Evolutionary conservation across 2,888 invertebrate genomes (phyloP).

Genomic region (Ennomos quercinarius): DNA sequence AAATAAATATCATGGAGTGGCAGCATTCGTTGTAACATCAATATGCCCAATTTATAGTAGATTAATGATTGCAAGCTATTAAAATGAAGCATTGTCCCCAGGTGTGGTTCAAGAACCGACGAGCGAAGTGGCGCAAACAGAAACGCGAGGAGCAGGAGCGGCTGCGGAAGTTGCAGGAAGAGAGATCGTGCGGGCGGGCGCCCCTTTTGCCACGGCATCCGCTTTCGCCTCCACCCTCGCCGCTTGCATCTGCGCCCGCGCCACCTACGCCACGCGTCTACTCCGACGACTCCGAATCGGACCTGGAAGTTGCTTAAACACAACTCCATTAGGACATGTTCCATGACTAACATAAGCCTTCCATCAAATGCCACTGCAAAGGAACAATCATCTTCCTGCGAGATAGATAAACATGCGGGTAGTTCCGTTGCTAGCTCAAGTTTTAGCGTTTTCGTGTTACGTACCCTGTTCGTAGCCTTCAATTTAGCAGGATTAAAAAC

Average conservation of each 20-base stretch:
- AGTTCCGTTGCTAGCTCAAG: no score
- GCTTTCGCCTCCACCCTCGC: constrained; percentile 53
- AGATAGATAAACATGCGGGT: no score
- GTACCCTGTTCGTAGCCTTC: no score
- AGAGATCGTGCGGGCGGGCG: constrained; percentile 84
- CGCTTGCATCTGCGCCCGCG: constrained; percentile 58
- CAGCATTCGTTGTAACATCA: no score
- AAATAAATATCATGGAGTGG: no score
- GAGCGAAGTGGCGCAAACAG: constrained; percentile 98
- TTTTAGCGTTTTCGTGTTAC: no score
- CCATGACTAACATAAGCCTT: no score
- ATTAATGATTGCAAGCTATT: no score
- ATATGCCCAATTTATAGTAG: no score
- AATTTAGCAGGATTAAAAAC: no score
- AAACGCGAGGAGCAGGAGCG: constrained; percentile 95
- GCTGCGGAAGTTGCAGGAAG: constrained; percentile 92
- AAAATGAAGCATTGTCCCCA: constrained; percentile 71
- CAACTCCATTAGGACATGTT: background rate
- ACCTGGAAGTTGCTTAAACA: constrained; percentile 91
- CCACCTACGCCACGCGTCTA: constrained; percentile 73
- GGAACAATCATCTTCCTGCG: no score
- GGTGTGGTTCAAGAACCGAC: constrained; percentile 98
- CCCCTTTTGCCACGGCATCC: constrained; percentile 62
- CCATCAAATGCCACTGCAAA: no score
- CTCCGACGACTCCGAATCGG: constrained; percentile 91